These are phyloP conservation scores for Anas georgica DNA, from an alignment of 2,797 vertebrate species.

Conservation along the genomic window DNA sequence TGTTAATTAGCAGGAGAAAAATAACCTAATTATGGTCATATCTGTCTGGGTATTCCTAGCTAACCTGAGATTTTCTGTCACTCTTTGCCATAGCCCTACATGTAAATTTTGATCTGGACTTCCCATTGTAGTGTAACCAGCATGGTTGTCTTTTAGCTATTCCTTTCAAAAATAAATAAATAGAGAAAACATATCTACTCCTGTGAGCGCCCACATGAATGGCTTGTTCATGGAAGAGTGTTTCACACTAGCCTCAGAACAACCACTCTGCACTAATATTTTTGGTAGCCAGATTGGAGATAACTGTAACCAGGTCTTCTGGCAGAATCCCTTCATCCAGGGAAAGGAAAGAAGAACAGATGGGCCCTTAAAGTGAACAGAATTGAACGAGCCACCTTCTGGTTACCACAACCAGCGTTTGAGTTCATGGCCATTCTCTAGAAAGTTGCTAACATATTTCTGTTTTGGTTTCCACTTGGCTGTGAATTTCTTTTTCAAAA, in stretches of 20 bases:
- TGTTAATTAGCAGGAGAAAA: conserved; percentile 52
- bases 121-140: neutral
- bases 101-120: neutral
- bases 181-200: neutral
- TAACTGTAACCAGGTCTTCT: neutral
- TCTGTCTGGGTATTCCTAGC: neutral
- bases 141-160: neutral
- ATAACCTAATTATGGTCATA: conserved; percentile 30
- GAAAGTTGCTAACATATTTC: neutral
- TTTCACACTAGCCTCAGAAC: conserved; percentile 26
- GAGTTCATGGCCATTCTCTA: neutral
- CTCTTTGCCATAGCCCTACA: neutral
- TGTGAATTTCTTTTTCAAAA: neutral
- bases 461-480: neutral
- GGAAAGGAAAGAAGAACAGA: neutral
- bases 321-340: neutral
- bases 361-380: neutral
- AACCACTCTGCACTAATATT: neutral
- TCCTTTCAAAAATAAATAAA: neutral
- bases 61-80: neutral
- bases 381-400: neutral
- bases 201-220: neutral
- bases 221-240: neutral
- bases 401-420: neutral
- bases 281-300: neutral